Percentiles rank a stretch among this genome's conserved stretches.
Conservation (phyloP, 2,113 vertebrate genomes). For the Camelus dromedarius region DNA sequence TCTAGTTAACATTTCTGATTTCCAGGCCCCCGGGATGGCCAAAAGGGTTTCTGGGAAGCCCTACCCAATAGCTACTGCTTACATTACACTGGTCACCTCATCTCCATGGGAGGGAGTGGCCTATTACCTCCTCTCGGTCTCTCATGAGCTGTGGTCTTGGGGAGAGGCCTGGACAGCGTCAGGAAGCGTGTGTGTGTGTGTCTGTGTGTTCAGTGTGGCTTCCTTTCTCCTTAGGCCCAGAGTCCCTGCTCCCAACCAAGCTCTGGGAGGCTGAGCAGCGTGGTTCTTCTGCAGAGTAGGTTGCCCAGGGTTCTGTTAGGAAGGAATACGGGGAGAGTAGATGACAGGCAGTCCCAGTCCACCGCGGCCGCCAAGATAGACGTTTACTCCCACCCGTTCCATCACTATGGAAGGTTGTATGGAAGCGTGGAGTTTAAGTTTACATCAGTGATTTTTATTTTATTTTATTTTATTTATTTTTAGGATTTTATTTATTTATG, state of each 20-base stretch:
- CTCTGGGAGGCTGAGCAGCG: not conserved
- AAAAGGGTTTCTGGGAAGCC: not conserved
- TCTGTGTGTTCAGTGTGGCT: not conserved
- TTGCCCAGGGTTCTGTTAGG: not conserved
- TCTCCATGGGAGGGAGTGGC: not conserved
- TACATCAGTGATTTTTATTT: not conserved
- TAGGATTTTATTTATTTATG: too few relatives aligned
- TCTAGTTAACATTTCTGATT: not conserved
- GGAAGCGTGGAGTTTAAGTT: not conserved
- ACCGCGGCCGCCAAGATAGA: not conserved
- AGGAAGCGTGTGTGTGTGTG: not conserved
- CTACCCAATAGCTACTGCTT: not conserved
- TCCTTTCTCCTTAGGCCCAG: not conserved
- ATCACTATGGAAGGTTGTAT: not conserved
- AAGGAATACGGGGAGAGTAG: not conserved
- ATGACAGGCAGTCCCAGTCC: not conserved
- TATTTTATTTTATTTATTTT: constrained; percentile 13
- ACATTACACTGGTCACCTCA: not conserved
- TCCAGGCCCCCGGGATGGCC: not conserved
- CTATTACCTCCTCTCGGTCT: not conserved
- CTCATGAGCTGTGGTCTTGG: not conserved
- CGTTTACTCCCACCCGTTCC: not conserved
- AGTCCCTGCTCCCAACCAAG: not conserved
- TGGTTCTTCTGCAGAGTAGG: not conserved
- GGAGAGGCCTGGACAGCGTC: not conserved